A percentile compares a stretch with the other conserved stretches of the same genome.
phyloP scores from a whole-genome alignment of 2,888 invertebrate genomes.

The Chironomus tentans region DNA sequence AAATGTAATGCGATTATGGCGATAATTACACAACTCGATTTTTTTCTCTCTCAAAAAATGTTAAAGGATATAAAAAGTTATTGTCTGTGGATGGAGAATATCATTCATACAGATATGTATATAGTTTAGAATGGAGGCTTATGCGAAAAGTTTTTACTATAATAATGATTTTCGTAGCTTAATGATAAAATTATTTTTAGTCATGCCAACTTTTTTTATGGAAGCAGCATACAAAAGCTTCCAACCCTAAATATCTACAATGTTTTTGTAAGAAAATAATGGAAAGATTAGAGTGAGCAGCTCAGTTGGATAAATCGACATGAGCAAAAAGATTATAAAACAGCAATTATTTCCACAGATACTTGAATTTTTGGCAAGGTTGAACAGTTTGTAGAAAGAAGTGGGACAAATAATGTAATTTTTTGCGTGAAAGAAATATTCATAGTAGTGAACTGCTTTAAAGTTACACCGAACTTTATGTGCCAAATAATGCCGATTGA shows the following conservation, averaged over 20 bases:
- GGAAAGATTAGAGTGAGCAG: no score
- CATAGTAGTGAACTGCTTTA: no score
- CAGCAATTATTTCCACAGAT: not conserved
- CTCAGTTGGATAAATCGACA: not conserved
- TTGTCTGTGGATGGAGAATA: not conserved
- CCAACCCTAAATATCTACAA: not conserved
- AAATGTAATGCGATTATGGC: not conserved
- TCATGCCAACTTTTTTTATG: no score
- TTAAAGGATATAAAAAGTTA: not conserved
- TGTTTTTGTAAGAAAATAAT: not conserved
- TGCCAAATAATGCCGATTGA: no score
- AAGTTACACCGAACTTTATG: no score
- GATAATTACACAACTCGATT: slow-evolving; percentile 4
- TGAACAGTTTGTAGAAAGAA: not conserved
- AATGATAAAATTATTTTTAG: no score
- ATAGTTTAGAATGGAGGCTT: no score
- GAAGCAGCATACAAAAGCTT: not conserved
- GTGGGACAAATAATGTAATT: not conserved
- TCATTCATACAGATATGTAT: not conserved
- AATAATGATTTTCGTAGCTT: no score
- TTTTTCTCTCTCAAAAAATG: not conserved
- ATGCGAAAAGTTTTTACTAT: no score
- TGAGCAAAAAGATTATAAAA: not conserved
- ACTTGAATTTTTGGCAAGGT: not conserved
- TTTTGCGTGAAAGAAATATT: no score